Evolutionary conservation across 1,140 invertebrate species (phyloP), one percentile per base, ranked within the genome.

Genomic region (Rhizoglyphus robini): DNA sequence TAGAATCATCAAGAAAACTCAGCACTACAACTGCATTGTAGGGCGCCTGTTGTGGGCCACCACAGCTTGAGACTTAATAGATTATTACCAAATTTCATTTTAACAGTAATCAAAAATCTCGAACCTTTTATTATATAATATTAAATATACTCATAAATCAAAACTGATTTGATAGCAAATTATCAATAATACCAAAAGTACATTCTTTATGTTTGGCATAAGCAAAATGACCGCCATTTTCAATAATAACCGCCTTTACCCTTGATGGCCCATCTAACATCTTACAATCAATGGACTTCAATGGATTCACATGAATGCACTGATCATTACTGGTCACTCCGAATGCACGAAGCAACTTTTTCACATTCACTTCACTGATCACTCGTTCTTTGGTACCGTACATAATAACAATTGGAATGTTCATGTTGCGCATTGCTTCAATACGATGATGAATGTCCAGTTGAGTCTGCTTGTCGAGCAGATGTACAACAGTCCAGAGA

Each of bases 141-240:
- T n/a, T n/a, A n/a, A n/a, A n/a, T n/a, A n/a, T n/a, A n/a, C n/a
- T n/a, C n/a, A n/a, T n/a, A n/a, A n/a, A n/a, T n/a, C n/a, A n/a
- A n/a, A n/a, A n/a, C n/a, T n/a, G n/a, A n/a, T n/a, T n/a, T n/a
- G n/a, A n/a, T 30, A 58, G 25, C 29, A 58, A 58, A 58, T 58
- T 58, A 30, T 58, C 54, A 29, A 58, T 34, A 29, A 58, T 58
- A 23, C 1, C 5, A 58, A 23, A 23, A 5, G 54, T n/a, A 13
- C n/a, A 13, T 3, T 58, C n/a, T 23, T 58, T 18, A 32, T 30
- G 31, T n/a, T 58, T 58, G 25, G 15, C 15, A 32, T 58, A 27
- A 2, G 54, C 25, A 58, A 58, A 58, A 32, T 58, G 54, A 23
- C 54, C 54, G 25, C 54, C 54, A 29, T 58, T 58, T 34, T 58